Percentiles rank a stretch among this genome's conserved stretches.
These are phyloP conservation scores for Eutrigla gurnardus DNA, from an alignment of 2,797 vertebrate species.

Conservation along the genomic window DNA sequence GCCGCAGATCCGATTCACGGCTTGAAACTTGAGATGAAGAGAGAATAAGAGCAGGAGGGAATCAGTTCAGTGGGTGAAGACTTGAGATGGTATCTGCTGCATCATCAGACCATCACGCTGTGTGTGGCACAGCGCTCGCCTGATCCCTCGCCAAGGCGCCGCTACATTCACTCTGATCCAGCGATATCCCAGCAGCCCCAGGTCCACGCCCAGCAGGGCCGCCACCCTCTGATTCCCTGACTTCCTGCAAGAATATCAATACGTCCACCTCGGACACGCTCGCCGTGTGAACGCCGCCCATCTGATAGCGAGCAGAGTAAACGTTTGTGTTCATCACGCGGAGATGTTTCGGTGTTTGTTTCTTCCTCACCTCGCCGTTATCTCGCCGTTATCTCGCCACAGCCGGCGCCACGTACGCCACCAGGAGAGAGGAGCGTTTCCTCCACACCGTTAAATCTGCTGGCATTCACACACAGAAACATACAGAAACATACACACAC, in stretches of 20 bases:
- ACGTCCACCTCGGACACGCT: constrained; percentile 16
- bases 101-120: constrained; percentile 74
- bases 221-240: constrained; percentile 26
- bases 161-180: constrained; percentile 73
- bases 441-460: constrained; percentile 48
- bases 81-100: constrained; percentile 78
- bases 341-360: constrained; percentile 47
- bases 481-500: constrained; percentile 5
- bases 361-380: constrained; percentile 40
- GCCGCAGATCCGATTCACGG: constrained; percentile 58
- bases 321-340: constrained; percentile 43
- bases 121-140: constrained; percentile 71
- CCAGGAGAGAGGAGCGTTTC: constrained; percentile 50
- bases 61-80: constrained; percentile 66
- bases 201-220: constrained; percentile 55
- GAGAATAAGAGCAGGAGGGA: constrained; percentile 20
- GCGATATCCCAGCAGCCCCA: constrained; percentile 56
- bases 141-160: constrained; percentile 58
- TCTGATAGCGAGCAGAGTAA: constrained; percentile 63
- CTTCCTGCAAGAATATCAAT: constrained; percentile 27
- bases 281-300: constrained; percentile 37
- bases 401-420: constrained; percentile 56
- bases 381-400: constrained; percentile 31
- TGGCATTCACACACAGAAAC: constrained; percentile 5
- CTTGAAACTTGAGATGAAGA: constrained; percentile 62